Evolutionary conservation across 2,113 vertebrate genomes (phyloP), one percentile per base, ranked within the genome.

Genomic region (Verasper variegatus): DNA sequence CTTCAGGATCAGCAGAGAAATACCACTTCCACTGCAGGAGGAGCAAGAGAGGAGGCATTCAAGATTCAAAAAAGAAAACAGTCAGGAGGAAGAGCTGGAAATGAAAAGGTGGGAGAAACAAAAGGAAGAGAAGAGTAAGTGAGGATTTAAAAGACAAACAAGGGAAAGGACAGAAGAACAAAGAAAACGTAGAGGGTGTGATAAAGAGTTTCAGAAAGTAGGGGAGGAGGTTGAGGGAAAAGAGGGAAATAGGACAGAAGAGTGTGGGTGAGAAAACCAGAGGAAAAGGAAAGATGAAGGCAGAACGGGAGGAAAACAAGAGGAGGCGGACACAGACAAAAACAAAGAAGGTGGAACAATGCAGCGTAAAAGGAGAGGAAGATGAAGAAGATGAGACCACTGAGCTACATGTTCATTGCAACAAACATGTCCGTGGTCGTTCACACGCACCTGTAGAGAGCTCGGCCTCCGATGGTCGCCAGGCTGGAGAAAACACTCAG

Each of bases 401-500:
- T 63, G 68, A 73, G 81, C 58, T 55, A 23, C 65, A 47, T n/a
- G n/a, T n/a, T n/a, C n/a, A n/a, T n/a, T n/a, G n/a, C n/a, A n/a
- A n/a, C n/a, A n/a, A n/a, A n/a, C n/a, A n/a, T 24, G 24, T 24
- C 23, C 23, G 23, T 24, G 23, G 23, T 24, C 1, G 23, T 24
- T 24, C 24, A 4, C 27, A 27, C 5, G 17, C 87, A 99, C 98
- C 97, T 99, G 71, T 99, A 98, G 2, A 99, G 95, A 7, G 96
- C 93, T 90, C 98, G 89, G 64, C 98, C 98, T 24, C 97, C 97
- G 0, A 99, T 98, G 45, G 96, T 99, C 40, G 95, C 95, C 84
- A 99, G 91, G 88, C 97, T 99, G 40, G 97, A 98, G 81, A 99
- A 99, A 26, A 99, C 97, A 59, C 96, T 94, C 88, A 99, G 96